Conservation (phyloP, 1,140 invertebrate genomes). For the Tetragnatha versicolor region DNA sequence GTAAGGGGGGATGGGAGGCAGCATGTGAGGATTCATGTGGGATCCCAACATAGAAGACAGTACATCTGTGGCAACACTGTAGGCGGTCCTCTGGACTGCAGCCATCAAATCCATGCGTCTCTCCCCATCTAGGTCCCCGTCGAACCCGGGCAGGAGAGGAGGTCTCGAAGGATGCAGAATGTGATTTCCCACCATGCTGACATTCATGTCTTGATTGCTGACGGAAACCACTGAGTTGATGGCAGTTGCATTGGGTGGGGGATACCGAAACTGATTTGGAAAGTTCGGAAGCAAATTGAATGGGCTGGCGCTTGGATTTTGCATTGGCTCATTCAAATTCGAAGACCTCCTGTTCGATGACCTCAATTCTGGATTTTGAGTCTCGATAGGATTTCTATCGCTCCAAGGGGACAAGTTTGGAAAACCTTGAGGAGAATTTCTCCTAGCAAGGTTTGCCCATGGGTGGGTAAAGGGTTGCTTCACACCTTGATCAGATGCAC, state of each 20-base stretch:
- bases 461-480: no score
- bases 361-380: no score
- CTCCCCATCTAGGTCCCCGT: background rate
- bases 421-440: no score
- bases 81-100: conserved; percentile 21
- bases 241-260: background rate
- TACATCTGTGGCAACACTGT: conserved; percentile 5
- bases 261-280: background rate
- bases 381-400: no score
- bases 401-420: no score
- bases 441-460: no score
- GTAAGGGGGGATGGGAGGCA: background rate
- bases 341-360: no score
- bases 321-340: background rate
- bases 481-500: no score
- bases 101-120: background rate
- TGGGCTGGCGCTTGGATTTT: background rate
- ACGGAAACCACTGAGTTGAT: background rate
- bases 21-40: background rate
- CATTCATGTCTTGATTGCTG: background rate
- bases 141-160: background rate
- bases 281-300: background rate
- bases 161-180: background rate
- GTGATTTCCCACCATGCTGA: background rate
- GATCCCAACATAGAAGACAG: conserved; percentile 8